Evolutionary conservation across 2,888 invertebrate genomes (phyloP), one percentile per base, ranked within the genome.

Genomic region (Dione juno): DNA sequence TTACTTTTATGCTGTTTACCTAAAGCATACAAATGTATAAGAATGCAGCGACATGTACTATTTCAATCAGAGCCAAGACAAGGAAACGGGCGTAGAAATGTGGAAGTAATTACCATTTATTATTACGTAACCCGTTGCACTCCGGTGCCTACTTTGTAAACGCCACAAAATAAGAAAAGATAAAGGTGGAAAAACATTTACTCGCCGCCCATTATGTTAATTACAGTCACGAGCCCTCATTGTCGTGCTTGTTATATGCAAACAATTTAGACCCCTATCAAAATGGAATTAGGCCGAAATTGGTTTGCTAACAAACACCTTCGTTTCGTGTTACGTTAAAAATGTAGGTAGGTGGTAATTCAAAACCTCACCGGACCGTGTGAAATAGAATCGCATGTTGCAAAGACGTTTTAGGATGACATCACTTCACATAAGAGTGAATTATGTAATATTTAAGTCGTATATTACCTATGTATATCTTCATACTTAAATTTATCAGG

Each of bases 141-240:
- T 64, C 67, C 72, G 67, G 77, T 71, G 74, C 76, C 77, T 79
- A 80, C 81, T 83, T 81, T 80, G 81, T 80, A 78, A 78, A 77
- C 76, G 81, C 77, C 79, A 80, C 78, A 79, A 77, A 80, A 79
- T 79, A 81, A 77, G 75, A 73, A 79, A 81, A 82, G 80, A 82
- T 81, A 82, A 82, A 82, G 80, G 81, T 81, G 76, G 80, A 83
- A 85, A 81, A 86, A 84, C 81, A 81, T 84, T 85, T 81, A 80
- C 80, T 78, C 72, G 75, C 78, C 78, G 76, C 77, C 81, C 84
- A 83, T 86, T 85, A 86, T 82, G 84, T 78, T 86, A 85, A 87
- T 86, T 86, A 84, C 79, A 72, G 77, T 77, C 76, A 75, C 73
- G 75, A 72, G 73, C 75, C 71, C 73, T 72, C 70, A 68, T 74